These are phyloP conservation scores for Dexiosoma caninum DNA, from an alignment of 2,888 invertebrate genomes.

Conservation along the genomic window DNA sequence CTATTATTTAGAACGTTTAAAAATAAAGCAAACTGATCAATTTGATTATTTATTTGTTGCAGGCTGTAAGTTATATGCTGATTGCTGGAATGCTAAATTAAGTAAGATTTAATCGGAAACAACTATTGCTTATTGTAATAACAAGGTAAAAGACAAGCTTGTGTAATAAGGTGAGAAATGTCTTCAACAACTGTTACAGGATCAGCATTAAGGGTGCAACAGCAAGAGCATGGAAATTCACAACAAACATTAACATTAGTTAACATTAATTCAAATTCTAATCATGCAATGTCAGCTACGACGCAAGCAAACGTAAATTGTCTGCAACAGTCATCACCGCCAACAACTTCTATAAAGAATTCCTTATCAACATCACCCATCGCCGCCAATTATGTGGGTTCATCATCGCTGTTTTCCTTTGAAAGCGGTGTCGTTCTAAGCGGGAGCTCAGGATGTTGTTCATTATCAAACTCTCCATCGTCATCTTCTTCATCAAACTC, in stretches of 20 bases:
- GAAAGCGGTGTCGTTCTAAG: constrained; percentile 59
- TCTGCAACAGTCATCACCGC: constrained; percentile 45
- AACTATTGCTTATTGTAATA: not conserved
- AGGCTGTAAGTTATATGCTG: not conserved
- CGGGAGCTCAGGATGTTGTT: constrained; percentile 50
- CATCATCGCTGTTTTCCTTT: constrained; percentile 47
- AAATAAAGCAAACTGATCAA: not conserved
- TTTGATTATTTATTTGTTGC: not conserved
- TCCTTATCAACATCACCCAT: constrained; percentile 39
- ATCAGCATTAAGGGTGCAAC: constrained; percentile 42
- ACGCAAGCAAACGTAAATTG: constrained; percentile 26
- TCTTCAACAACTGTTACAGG: constrained; percentile 43
- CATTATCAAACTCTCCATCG: constrained; percentile 54
- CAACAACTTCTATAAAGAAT: constrained; percentile 52
- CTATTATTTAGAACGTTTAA: too few species aligned
- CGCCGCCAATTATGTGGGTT: constrained; percentile 30
- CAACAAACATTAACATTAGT: constrained; percentile 5
- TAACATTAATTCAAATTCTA: constrained; percentile 4
- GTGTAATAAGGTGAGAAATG: constrained; percentile 26
- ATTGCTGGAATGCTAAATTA: not conserved
- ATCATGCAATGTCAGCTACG: not conserved
- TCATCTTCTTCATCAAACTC: constrained; percentile 48
- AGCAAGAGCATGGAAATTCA: constrained; percentile 10
- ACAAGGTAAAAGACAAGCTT: not conserved
- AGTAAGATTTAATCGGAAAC: not conserved